Conservation (phyloP, 1,140 invertebrate species). For the Zaprionus taronus region DNA sequence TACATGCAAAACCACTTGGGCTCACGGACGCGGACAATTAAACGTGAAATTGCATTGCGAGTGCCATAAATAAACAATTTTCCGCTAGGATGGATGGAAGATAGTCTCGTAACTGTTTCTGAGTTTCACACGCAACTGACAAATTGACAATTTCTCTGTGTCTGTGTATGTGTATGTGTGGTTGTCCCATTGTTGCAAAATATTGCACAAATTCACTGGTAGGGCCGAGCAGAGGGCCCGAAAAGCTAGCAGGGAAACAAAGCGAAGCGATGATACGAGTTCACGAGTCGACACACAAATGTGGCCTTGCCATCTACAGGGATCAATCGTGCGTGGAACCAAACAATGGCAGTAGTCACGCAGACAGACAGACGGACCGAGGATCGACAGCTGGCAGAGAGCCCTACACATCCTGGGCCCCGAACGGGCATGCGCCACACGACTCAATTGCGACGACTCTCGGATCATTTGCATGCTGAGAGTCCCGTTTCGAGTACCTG, state of each 20-base stretch:
- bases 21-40: conserved; percentile 48
- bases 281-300: conserved; percentile 13
- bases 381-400: conserved; percentile 43
- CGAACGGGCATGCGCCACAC: conserved; percentile 37
- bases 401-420: neutral
- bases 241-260: neutral
- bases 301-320: neutral
- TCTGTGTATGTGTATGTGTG: neutral
- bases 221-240: conserved; percentile 4
- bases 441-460: conserved; percentile 38
- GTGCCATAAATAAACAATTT: conserved; percentile 57
- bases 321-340: conserved; percentile 40
- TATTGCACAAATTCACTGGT: conserved; percentile 36
- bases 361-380: neutral
- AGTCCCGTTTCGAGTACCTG: conserved; percentile 38
- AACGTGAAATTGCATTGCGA: conserved; percentile 55
- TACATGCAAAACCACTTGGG: conserved; percentile 23
- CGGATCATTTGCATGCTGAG: conserved; percentile 53
- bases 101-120: conserved; percentile 29
- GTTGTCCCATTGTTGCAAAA: conserved; percentile 24
- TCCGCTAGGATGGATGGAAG: conserved; percentile 40
- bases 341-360: conserved; percentile 1
- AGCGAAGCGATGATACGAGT: neutral
- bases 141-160: conserved; percentile 45
- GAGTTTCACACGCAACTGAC: conserved; percentile 33